These are phyloP conservation scores for Lasiommata megera DNA, from an alignment of 2,888 invertebrate species.

Conservation along the genomic window DNA sequence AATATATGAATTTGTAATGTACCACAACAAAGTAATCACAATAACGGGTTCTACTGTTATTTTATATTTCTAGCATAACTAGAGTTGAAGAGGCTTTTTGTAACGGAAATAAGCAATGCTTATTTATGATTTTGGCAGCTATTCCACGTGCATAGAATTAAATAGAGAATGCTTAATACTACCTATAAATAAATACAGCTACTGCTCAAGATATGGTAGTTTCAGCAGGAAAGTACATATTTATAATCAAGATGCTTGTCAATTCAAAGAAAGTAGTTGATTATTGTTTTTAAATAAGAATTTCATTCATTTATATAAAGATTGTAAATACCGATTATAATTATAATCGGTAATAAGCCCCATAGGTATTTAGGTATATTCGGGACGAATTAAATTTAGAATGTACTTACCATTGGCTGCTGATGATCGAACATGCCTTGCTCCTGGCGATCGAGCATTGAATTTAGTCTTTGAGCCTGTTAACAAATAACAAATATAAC, in stretches of 20 bases:
- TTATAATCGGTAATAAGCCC: too few relatives aligned
- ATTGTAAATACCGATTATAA: too few relatives aligned
- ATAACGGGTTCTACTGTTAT: constrained; percentile 2
- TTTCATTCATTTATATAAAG: neutral
- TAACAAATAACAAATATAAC: neutral
- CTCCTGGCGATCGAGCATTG: constrained; percentile 87
- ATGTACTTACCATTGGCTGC: constrained; percentile 71
- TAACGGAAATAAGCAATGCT: neutral
- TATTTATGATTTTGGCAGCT: neutral
- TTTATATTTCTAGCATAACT: neutral
- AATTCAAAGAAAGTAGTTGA: neutral
- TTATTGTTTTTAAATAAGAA: constrained; percentile 1
- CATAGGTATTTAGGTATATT: too few relatives aligned
- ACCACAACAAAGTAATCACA: neutral
- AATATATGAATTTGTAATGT: too few relatives aligned
- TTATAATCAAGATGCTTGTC: neutral
- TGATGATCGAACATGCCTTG: constrained; percentile 80
- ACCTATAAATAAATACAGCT: neutral
- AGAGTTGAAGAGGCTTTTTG: neutral
- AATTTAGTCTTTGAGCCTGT: constrained; percentile 82
- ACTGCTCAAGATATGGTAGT: neutral
- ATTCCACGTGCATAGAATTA: neutral
- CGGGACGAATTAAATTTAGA: neutral
- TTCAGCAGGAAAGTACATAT: neutral
- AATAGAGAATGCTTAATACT: neutral